Percentiles rank a stretch among this genome's conserved stretches.
These are phyloP conservation scores for Stegodyphus mimosarum DNA, from an alignment of 1,140 invertebrate genomes.

Conservation along the genomic window DNA sequence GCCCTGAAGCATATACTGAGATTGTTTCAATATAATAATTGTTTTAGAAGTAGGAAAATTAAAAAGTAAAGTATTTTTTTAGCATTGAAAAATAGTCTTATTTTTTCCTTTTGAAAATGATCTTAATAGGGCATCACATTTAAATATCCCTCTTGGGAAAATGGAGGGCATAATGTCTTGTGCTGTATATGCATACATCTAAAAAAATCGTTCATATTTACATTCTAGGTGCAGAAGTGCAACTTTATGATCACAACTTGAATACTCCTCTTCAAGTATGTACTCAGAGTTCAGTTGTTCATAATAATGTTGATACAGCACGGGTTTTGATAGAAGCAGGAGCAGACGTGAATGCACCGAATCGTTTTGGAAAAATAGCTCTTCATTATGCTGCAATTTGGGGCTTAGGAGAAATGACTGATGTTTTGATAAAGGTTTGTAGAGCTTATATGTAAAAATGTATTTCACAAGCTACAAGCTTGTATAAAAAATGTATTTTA, in stretches of 20 bases:
- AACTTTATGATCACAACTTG: constrained; percentile 36
- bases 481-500: background rate
- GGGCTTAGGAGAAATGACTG: constrained; percentile 48
- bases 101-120: too few relatives aligned
- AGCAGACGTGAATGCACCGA: constrained; percentile 32
- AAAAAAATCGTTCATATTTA: background rate
- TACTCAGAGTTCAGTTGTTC: constrained; percentile 49
- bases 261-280: constrained; percentile 58
- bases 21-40: too few relatives aligned
- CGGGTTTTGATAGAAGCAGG: constrained; percentile 26
- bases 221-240: constrained; percentile 46
- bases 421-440: constrained; percentile 27
- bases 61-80: too few relatives aligned
- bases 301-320: constrained; percentile 48
- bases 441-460: background rate
- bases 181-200: background rate
- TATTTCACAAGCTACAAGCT: background rate
- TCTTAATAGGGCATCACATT: too few relatives aligned
- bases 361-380: constrained; percentile 57
- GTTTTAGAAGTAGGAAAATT: too few relatives aligned
- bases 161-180: too few relatives aligned
- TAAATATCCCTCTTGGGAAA: too few relatives aligned
- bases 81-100: too few relatives aligned
- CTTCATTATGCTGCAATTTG: constrained; percentile 58
- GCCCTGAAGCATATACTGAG: too few relatives aligned